Base-by-base conservation (phyloP, 2,888 invertebrate genomes). In the Thera britannica region DNA sequence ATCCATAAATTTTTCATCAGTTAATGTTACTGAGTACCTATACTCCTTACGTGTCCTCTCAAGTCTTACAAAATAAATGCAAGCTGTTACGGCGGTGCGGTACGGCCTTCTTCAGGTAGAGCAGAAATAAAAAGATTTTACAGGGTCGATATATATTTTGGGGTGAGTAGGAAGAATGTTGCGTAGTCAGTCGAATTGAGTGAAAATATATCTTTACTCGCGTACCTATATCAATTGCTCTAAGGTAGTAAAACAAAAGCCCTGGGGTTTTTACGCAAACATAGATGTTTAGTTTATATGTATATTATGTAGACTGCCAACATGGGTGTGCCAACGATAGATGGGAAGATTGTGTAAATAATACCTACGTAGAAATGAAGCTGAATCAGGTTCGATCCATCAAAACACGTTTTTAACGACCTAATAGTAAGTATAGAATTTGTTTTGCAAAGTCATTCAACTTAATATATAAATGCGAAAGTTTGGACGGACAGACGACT, bases 31-130 rank as follows among this genome's bases (percentile, higher is more conserved):
- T 46, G 9, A 1, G 44, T 46, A 46, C 44, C 2, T 46, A 60
- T 7, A 36, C 41, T 58, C 49, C 52, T 9, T 56, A n/a, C 58
- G 36, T 46, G 62, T 65, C 69, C 51, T 64, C 48, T 49, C 55
- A 61, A 49, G 83, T 83, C 82, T 81, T 75, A 77, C 79, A 79
- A 84, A 85, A 87, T 85, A 88, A 88, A 87, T 84, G 85, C 84
- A 84, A 84, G 85, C 83, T 83, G 83, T 86, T 86, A 84, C 84
- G 74, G 23, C 83, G 83, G 86, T 85, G 84, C 84, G 74, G 44
- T 35, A 68, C 72, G 75, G 77, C 77, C 75, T 77, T 75, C 68
- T 74, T 72, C 72, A 72, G 71, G 72, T 68, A 67, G 65, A 68
- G 72, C 72, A 76, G 77, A 80, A 83, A 82, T 83, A 87, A 86